These are phyloP conservation scores for Pseudochromis fuscus DNA, from an alignment of 2,797 vertebrate species.

Conservation along the genomic window DNA sequence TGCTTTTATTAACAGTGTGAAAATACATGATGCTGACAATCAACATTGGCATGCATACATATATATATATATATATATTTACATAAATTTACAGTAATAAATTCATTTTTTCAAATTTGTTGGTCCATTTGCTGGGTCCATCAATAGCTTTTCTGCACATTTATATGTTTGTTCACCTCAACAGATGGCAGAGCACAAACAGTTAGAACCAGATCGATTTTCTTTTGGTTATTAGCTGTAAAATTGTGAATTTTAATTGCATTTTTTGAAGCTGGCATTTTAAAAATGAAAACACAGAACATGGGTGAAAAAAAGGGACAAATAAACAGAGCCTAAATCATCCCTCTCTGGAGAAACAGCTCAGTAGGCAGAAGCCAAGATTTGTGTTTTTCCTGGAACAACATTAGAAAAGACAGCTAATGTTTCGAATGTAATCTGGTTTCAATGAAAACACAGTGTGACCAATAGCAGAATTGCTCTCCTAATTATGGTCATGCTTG, in stretches of 20 bases:
- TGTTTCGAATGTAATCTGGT: background rate
- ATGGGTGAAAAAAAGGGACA: background rate
- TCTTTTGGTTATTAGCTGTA: background rate
- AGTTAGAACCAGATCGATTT: background rate
- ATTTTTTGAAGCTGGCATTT: background rate
- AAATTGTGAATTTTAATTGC: background rate
- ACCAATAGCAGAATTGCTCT: conserved; percentile 16
- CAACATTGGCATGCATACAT: too few species aligned
- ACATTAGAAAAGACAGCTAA: background rate
- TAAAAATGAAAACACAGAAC: background rate
- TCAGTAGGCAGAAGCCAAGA: conserved; percentile 1
- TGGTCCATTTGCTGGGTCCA: too few species aligned
- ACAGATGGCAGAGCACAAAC: background rate
- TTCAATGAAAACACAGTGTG: conserved; percentile 27
- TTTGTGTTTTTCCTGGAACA: conserved; percentile 9
- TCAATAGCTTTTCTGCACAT: background rate
- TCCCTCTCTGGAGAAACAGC: background rate
- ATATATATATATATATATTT: too few species aligned
- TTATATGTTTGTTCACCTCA: background rate
- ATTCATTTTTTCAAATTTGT: too few species aligned
- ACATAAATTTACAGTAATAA: too few species aligned
- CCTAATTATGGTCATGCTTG: conserved; percentile 5
- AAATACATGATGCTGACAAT: background rate
- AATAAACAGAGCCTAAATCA: background rate
- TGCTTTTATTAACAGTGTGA: conserved; percentile 1